phyloP scores from a whole-genome alignment of 2,888 invertebrate species.

The Cordylochernes scorpioides region DNA sequence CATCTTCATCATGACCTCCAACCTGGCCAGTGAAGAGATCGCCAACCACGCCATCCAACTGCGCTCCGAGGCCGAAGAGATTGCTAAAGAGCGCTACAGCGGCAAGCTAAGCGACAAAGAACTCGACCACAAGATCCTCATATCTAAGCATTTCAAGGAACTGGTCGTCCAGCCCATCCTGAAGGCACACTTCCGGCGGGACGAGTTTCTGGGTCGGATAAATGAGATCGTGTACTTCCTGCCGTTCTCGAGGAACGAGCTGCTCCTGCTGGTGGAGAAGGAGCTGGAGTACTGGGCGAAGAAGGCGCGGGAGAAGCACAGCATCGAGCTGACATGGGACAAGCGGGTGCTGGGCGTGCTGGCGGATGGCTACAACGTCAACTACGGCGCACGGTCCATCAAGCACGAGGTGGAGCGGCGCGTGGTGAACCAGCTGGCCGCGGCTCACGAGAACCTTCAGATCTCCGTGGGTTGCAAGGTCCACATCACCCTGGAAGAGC shows the following conservation, averaged over 20 bases:
- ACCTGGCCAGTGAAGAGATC: constrained; percentile 67
- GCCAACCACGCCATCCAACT: constrained; percentile 51
- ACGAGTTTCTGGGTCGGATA: constrained; percentile 72
- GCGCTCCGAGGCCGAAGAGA: constrained; percentile 38
- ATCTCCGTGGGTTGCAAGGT: constrained; percentile 21
- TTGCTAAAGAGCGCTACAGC: constrained; percentile 19
- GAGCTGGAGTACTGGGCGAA: constrained; percentile 54
- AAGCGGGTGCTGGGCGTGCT: constrained; percentile 48
- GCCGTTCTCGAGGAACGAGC: constrained; percentile 56
- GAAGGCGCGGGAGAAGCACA: constrained; percentile 35
- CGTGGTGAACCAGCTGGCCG: constrained; percentile 41
- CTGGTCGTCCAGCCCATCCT: constrained; percentile 54
- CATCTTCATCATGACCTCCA: constrained; percentile 68
- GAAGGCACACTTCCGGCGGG: constrained; percentile 53
- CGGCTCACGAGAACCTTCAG: constrained; percentile 31
- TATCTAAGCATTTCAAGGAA: constrained; percentile 44
- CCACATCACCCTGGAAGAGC: constrained; percentile 19
- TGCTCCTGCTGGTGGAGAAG: constrained; percentile 43
- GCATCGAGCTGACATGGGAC: constrained; percentile 54
- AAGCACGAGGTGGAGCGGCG: constrained; percentile 45
- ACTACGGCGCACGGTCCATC: constrained; percentile 69
- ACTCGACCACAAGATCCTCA: constrained; percentile 31
- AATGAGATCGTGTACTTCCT: constrained; percentile 80
- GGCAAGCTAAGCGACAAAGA: constrained; percentile 22
- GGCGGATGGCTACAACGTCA: constrained; percentile 55